Evolutionary conservation across 2,888 invertebrate species (phyloP).

Genomic region (Cephus spinipes): DNA sequence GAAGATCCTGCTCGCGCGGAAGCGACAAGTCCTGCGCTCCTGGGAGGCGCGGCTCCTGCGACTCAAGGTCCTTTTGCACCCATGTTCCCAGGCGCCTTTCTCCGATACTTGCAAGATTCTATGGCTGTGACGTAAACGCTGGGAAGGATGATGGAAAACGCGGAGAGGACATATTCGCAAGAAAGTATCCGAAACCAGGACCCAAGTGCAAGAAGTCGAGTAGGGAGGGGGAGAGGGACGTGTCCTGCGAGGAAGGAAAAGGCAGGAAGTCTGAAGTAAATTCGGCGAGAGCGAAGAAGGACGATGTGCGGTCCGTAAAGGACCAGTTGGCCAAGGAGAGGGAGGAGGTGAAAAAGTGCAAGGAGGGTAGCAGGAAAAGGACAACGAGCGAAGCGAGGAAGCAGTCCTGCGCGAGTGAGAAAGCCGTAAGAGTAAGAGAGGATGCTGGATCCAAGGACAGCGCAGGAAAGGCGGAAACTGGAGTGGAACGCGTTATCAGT

Average conservation of each 20-base stretch:
- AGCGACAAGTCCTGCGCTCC: too few species aligned
- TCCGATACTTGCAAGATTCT: too few species aligned
- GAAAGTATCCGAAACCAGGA: neutral
- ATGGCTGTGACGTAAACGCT: too few species aligned
- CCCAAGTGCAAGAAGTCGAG: neutral
- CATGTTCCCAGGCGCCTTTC: too few species aligned
- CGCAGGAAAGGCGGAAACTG: neutral
- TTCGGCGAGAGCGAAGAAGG: neutral
- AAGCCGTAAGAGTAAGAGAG: too few species aligned
- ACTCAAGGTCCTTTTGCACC: too few species aligned
- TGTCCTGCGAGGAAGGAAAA: neutral
- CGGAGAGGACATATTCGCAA: neutral
- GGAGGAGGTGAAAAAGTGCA: slow-evolving; percentile 33
- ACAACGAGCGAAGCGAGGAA: too few species aligned
- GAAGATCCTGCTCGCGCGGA: too few species aligned
- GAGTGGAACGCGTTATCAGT: neutral
- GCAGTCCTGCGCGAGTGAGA: too few species aligned
- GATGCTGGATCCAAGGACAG: neutral
- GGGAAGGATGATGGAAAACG: neutral
- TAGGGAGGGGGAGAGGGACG: neutral
- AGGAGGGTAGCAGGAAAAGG: neutral
- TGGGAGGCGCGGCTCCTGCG: too few species aligned
- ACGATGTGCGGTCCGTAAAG: neutral
- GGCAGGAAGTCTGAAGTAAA: neutral
- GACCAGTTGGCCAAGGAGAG: slow-evolving; percentile 19